Evolutionary conservation across 2,888 invertebrate genomes (phyloP).

Genomic region (Augiades crinisus): DNA sequence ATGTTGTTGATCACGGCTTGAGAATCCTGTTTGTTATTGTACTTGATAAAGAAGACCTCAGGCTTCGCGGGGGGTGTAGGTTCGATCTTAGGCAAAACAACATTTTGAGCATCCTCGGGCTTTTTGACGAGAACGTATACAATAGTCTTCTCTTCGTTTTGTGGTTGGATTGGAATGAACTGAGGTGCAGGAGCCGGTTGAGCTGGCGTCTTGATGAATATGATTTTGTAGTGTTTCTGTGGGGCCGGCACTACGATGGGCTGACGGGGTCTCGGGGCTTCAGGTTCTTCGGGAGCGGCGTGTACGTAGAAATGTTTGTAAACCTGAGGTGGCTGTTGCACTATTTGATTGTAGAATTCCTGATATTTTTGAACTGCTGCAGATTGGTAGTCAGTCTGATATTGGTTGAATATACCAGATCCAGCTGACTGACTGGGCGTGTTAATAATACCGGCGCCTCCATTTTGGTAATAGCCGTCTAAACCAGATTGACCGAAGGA

Average conservation of each 20-base stretch:
- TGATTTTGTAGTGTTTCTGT: slow-evolving; percentile 90
- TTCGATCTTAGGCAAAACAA: slow-evolving; percentile 83
- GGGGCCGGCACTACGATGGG: slow-evolving; percentile 82
- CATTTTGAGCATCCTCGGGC: slow-evolving; percentile 85
- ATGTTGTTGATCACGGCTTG: slow-evolving; percentile 70
- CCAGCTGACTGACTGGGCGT: slow-evolving; percentile 32
- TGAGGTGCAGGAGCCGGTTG: slow-evolving; percentile 84
- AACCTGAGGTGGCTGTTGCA: slow-evolving; percentile 87
- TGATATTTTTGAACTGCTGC: slow-evolving; percentile 47
- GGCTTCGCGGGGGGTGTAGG: slow-evolving; percentile 88
- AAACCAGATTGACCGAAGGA: slow-evolving; percentile 28
- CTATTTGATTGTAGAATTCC: slow-evolving; percentile 85
- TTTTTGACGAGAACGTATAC: slow-evolving; percentile 90
- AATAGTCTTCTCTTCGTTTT: slow-evolving; percentile 88
- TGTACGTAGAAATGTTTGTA: slow-evolving; percentile 80
- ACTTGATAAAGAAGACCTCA: slow-evolving; percentile 89
- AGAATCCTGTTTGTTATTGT: slow-evolving; percentile 84
- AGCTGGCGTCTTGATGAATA: slow-evolving; percentile 89
- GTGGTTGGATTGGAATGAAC: slow-evolving; percentile 84
- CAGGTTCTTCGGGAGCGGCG: slow-evolving; percentile 72
- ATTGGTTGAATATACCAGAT: slow-evolving; percentile 34
- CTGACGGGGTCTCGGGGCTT: slow-evolving; percentile 79
- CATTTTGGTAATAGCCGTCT: slow-evolving; percentile 26
- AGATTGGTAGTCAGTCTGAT: slow-evolving; percentile 38
- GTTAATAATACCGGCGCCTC: slow-evolving; percentile 29